phyloP scores from a whole-genome alignment of 2,888 invertebrate species.

The Chloroclysta siterata region DNA sequence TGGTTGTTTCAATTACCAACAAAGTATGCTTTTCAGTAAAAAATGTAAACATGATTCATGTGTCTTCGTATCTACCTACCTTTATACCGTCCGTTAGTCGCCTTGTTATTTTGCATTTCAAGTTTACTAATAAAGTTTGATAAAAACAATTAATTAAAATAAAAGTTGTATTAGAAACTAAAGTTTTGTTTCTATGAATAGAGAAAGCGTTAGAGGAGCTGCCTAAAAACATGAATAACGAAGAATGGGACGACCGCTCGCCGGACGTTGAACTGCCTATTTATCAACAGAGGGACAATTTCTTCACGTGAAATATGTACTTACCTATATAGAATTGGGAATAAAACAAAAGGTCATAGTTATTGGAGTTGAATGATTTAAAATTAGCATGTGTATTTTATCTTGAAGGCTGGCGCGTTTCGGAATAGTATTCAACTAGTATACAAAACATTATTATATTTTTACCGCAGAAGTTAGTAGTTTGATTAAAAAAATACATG shows the following conservation, averaged over 20 bases:
- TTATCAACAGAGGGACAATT: conserved; percentile 94
- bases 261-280: conserved; percentile 92
- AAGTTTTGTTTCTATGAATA: conserved; percentile 57
- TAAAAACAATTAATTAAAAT: conserved; percentile 5
- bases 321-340: not conserved
- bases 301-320: conserved; percentile 83
- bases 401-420: not conserved
- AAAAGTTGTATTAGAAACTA: conserved; percentile 20
- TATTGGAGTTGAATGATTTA: not conserved
- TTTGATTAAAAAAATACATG: not conserved
- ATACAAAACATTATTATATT: too few species aligned
- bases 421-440: too few species aligned
- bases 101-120: conserved; percentile 57
- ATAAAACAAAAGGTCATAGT: not conserved
- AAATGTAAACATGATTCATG: conserved; percentile 26
- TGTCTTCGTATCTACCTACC: conserved; percentile 35
- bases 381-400: not conserved
- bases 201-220: conserved; percentile 92
- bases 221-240: conserved; percentile 84
- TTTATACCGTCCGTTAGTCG: conserved; percentile 43
- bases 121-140: conserved; percentile 35
- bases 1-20: too few species aligned
- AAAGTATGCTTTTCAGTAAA: too few species aligned
- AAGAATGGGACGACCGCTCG: conserved; percentile 89
- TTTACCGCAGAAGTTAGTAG: not conserved